Conservation (phyloP, 2,888 invertebrate species). For the Drosophila emarginata region DNA sequence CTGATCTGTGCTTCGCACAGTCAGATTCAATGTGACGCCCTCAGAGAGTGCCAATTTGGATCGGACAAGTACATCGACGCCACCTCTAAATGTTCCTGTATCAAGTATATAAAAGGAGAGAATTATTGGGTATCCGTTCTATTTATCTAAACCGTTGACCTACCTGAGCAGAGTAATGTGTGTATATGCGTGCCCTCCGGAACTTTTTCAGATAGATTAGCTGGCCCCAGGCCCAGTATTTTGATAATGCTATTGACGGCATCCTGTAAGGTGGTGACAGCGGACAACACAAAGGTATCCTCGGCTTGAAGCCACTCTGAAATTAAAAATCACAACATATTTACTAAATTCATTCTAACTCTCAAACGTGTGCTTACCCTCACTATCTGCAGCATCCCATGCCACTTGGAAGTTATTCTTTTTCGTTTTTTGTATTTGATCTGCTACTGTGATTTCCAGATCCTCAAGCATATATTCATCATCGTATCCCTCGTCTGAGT, state of each 20-base stretch:
- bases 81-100: conserved; percentile 92
- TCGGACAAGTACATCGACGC: conserved; percentile 93
- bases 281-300: conserved; percentile 95
- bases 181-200: conserved; percentile 92
- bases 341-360: not conserved
- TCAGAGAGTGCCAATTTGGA: conserved; percentile 89
- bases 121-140: not conserved
- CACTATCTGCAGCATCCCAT: conserved; percentile 89
- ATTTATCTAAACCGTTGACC: conserved; percentile 8
- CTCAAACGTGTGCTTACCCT: conserved; percentile 76
- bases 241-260: conserved; percentile 92
- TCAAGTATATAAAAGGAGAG: not conserved
- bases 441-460: conserved; percentile 91
- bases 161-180: conserved; percentile 90
- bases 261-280: conserved; percentile 90
- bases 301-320: conserved; percentile 88
- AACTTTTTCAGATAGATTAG: conserved; percentile 92
- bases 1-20: conserved; percentile 92
- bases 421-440: conserved; percentile 91
- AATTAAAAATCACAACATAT: not conserved
- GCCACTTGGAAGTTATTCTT: conserved; percentile 90
- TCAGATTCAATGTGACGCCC: conserved; percentile 96
- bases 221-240: conserved; percentile 92
- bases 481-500: conserved; percentile 97
- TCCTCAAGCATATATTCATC: conserved; percentile 98